phyloP scores from a whole-genome alignment of 2,113 vertebrate genomes.

The Cricetomys ansorgei region DNA sequence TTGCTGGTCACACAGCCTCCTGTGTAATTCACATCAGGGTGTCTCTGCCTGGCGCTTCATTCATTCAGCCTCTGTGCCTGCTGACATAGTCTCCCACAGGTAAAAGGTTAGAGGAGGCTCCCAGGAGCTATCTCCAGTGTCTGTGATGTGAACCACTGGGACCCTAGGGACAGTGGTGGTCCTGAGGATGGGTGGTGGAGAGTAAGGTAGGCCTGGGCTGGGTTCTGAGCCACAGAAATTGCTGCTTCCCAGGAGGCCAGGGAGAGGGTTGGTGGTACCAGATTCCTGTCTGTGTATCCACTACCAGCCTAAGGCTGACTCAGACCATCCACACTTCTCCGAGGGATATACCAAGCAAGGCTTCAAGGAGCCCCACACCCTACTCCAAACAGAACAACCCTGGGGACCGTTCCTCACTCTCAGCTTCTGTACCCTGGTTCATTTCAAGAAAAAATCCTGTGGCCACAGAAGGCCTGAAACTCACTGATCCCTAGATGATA shows the following conservation, averaged over 20 bases:
- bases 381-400: neutral
- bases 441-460: neutral
- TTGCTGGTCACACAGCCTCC: neutral
- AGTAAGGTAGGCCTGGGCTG: neutral
- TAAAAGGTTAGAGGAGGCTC: neutral
- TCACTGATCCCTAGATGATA: neutral
- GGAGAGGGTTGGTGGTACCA: neutral
- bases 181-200: neutral
- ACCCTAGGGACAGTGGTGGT: no score
- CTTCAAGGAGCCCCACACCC: neutral
- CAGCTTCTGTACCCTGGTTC: neutral
- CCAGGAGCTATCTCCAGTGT: neutral
- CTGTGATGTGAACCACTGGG: neutral
- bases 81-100: accelerated
- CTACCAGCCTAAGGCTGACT: no score
- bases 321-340: no score
- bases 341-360: accelerated
- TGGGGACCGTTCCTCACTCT: neutral
- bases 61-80: neutral
- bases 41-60: neutral
- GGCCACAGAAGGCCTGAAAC: neutral
- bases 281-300: neutral
- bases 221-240: neutral
- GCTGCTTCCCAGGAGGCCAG: neutral
- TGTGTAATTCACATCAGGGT: no score